These are phyloP conservation scores for Halcyon malimbica DNA, from an alignment of 2,113 vertebrate species.

Conservation along the genomic window DNA sequence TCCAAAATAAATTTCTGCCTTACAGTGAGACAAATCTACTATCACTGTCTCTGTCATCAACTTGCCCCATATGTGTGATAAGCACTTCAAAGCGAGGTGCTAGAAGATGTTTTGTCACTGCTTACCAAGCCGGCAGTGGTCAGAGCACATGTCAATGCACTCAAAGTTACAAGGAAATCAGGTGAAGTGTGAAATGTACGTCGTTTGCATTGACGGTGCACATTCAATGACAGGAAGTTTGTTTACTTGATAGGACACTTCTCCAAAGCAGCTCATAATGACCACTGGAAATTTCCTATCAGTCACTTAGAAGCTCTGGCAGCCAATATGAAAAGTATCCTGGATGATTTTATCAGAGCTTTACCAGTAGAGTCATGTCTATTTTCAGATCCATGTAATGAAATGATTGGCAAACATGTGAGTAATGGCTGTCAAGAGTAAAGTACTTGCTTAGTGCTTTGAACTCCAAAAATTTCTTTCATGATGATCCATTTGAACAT, in stretches of 20 bases:
- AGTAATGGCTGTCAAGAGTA: constrained; percentile 15
- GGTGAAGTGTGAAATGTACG: background rate
- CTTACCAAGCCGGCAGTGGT: background rate
- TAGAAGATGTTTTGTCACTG: background rate
- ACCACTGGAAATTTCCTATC: background rate
- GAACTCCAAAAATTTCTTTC: constrained; percentile 18
- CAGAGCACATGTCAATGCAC: background rate
- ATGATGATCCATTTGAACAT: constrained; percentile 20
- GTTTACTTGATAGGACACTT: background rate
- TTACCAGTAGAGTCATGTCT: background rate
- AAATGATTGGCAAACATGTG: constrained; percentile 10
- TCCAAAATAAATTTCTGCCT: background rate
- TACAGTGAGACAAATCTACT: background rate
- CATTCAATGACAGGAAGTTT: background rate
- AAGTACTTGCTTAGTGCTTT: constrained; percentile 5
- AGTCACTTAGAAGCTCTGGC: background rate
- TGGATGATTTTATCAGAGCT: constrained; percentile 20
- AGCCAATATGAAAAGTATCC: background rate
- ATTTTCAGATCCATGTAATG: background rate
- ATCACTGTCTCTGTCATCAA: background rate
- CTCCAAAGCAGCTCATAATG: background rate
- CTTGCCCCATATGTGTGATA: background rate
- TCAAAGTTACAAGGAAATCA: background rate
- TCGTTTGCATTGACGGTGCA: background rate
- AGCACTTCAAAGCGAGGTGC: background rate